Base-by-base conservation (phyloP, 2,888 invertebrate genomes). In the Carcina quercana region DNA sequence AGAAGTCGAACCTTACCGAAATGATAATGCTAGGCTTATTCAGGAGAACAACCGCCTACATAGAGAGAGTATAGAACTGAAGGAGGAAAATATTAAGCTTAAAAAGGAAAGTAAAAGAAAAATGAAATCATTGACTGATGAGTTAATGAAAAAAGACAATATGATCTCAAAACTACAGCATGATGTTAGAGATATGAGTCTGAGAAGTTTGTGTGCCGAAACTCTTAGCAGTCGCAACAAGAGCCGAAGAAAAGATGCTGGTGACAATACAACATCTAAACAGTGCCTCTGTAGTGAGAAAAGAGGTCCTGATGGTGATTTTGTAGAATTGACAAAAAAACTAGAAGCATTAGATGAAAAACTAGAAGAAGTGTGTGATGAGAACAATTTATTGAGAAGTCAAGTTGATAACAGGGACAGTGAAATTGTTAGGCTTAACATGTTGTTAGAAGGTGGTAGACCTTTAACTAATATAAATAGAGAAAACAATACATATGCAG, bases 1-100 rank as follows among this genome's bases (percentile, higher is more conserved):
- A 34, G 89, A 90, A 47, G 87, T 89, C 21, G 93, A 93, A 64
- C 93, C 93, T 0, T 93, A 91, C 53, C 92, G 91, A 73, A 91
- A 90, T 65, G 93, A 93, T 57, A 94, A 94, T 72, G 88, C 89
- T 15, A 90, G 88, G 63, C 76, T 94, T 28, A 86, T 93, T 34
- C 87, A 88, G 62, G 92, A 93, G 74, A 91, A 90, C 57, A 93
- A 92, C 72, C 85, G 88, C 48, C 71, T 94, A 29, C 90, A 93
- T 59, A 72, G 86, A 47, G 87, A 91, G 52, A 73, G 90, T 35
- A 78, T 91, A 34, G 85, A 87, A 51, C 72, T 87, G 28, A 88
- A 87, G 50, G 93, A 93, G 57, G 86, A 88, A 42, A 84, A 85
- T 68, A 82, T 89, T 50, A 83, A 85, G 72, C 67, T 86, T 19